Conservation (phyloP, 1,140 invertebrate species). For the Mycetomoellerius zeteki region DNA sequence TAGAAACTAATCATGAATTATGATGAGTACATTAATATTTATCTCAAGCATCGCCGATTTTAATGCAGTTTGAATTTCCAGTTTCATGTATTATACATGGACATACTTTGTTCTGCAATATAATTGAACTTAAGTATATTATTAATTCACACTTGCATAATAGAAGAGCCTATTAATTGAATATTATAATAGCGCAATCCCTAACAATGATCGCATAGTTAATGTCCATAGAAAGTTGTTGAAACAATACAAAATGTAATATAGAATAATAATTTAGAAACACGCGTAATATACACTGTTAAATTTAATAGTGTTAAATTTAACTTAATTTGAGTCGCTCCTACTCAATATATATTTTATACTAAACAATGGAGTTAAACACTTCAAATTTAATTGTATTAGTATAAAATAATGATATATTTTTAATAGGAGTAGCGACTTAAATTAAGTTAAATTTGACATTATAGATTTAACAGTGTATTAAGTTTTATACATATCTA, state of each 20-base stretch:
- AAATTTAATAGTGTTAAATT: too few relatives aligned
- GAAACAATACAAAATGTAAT: neutral
- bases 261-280: neutral
- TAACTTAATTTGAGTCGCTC: too few relatives aligned
- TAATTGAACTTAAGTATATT: slow-evolving; percentile 41
- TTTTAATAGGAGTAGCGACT: too few relatives aligned
- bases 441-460: too few relatives aligned
- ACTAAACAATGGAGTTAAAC: too few relatives aligned
- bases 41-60: neutral
- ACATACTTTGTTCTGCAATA: neutral
- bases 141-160: slow-evolving; percentile 45
- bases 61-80: slow-evolving; percentile 21
- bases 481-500: neutral
- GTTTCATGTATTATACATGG: slow-evolving; percentile 15
- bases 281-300: too few relatives aligned
- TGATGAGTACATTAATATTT: slow-evolving; percentile 33
- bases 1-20: slow-evolving; percentile 11
- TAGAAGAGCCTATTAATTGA: slow-evolving; percentile 37
- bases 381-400: too few relatives aligned
- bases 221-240: neutral
- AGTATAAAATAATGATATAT: too few relatives aligned
- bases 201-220: neutral
- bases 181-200: neutral
- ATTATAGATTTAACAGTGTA: neutral
- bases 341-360: too few relatives aligned